Evolutionary conservation across 2,113 vertebrate species (phyloP), one percentile per base, ranked within the genome.

Genomic region (Ceratotherium simum): DNA sequence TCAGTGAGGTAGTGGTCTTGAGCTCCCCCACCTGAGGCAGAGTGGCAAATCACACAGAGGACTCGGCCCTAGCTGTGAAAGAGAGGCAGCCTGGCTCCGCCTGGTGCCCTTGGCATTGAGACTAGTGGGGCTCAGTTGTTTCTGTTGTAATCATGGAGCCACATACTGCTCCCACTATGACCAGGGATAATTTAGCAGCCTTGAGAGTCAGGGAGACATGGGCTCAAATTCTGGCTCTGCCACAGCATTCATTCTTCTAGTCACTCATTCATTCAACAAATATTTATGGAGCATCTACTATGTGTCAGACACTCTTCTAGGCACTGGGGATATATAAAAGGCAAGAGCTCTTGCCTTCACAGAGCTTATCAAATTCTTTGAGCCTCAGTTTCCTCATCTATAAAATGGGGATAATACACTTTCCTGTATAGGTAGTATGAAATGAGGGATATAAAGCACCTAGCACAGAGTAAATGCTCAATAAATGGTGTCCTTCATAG

Each of bases 341-440:
- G 48, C 65, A 91, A 91, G 94, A 92, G 56, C 16, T 65, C 46
- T 51, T 76, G 20, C 18, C 21, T 94, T 90, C 42, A 72, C 0
- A 42, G 21, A 79, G 56, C 31, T 51, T 79, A 95, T 73, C 56
- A 95, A 90, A 76, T 81, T 82, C 87, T 76, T 69, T 82, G 48
- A 86, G 48, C 36, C 85, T 97, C 58, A 73, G 67, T 84, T 65
- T 93, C 33, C 33, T 94, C 51, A 60, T 48, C 69, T 92, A 62
- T 54, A 92, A 95, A 94, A 65, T 36, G 6, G 54, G 39, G 20
- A 87, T 69, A 65, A 64, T 27, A 89, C 1, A 62, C 27, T 36
- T 93, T 46, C 25, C 27, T 75, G 46, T 85, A 88, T 4, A 51
- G 13, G 20, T 4, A 72, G 29, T 20, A 92, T 80, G 42, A 93